A percentile compares a stretch with the other conserved stretches of the same genome.
phyloP scores from a whole-genome alignment of 2,113 vertebrate species.

The Notarius quadriscutis region DNA sequence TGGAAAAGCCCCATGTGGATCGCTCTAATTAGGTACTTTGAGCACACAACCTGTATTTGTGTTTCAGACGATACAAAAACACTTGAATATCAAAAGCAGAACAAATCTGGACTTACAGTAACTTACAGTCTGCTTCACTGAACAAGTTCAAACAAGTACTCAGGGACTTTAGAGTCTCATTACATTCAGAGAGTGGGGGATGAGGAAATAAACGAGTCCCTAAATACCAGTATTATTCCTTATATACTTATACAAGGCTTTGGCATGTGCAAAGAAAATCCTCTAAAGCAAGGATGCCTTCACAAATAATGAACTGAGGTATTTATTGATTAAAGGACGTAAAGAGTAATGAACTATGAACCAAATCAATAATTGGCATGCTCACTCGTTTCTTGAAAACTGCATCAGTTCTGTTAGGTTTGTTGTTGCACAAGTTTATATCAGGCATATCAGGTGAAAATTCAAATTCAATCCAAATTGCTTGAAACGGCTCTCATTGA shows the following conservation, averaged over 20 bases:
- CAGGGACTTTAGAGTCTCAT: neutral
- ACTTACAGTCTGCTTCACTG: neutral
- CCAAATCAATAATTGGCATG: neutral
- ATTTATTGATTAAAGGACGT: neutral
- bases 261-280: neutral
- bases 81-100: neutral
- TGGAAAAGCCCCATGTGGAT: neutral
- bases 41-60: neutral
- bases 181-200: neutral
- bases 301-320: neutral
- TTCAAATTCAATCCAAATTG: too few species aligned
- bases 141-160: neutral
- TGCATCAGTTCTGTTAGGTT: neutral
- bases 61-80: neutral
- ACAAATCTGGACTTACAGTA: neutral
- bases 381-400: neutral
- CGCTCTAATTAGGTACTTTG: neutral
- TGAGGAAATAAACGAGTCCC: neutral
- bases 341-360: slow-evolving; percentile 4
- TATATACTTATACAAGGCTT: neutral
- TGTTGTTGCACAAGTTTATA: neutral
- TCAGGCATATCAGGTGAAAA: too few species aligned
- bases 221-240: neutral
- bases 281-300: neutral
- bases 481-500: too few species aligned